phyloP scores from a whole-genome alignment of 2,113 vertebrate species.

The Egretta garzetta region DNA sequence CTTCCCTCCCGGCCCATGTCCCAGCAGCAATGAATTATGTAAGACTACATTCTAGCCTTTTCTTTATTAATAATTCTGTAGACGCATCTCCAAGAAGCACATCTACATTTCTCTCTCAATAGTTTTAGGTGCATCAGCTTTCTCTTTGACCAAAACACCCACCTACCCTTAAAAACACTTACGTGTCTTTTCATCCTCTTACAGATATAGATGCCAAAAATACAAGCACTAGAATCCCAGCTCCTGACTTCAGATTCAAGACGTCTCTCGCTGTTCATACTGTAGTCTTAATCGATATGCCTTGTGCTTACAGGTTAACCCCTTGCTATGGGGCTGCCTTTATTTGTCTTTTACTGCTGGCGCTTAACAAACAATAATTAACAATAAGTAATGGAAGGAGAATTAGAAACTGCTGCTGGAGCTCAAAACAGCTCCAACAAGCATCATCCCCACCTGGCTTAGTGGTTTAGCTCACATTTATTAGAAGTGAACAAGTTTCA shows the following conservation, averaged over 20 bases:
- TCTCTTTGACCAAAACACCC: not conserved
- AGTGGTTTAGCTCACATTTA: conserved; percentile 4
- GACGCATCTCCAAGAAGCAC: conserved; percentile 1
- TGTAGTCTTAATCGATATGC: not conserved
- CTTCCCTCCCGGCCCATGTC: conserved; percentile 73
- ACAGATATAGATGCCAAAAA: not conserved
- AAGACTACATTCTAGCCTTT: conserved; percentile 65
- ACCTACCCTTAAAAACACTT: not conserved
- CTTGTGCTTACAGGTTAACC: not conserved
- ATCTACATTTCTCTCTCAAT: not conserved
- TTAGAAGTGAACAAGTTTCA: conserved; percentile 50
- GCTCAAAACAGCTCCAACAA: not conserved
- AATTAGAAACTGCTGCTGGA: not conserved
- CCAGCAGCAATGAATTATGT: conserved; percentile 78
- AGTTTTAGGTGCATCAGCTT: not conserved
- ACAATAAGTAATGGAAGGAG: not conserved
- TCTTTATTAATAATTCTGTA: conserved; percentile 57
- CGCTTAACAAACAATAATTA: not conserved
- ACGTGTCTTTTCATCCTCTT: not conserved
- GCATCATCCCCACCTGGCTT: not conserved
- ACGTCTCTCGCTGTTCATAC: not conserved
- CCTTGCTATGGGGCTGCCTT: not conserved
- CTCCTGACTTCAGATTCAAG: not conserved
- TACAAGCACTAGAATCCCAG: not conserved
- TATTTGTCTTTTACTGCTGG: not conserved